A percentile compares a stretch with the other conserved stretches of the same genome.
These are phyloP conservation scores for Cactoblastis cactorum DNA, from an alignment of 2,888 invertebrate species.

Conservation along the genomic window DNA sequence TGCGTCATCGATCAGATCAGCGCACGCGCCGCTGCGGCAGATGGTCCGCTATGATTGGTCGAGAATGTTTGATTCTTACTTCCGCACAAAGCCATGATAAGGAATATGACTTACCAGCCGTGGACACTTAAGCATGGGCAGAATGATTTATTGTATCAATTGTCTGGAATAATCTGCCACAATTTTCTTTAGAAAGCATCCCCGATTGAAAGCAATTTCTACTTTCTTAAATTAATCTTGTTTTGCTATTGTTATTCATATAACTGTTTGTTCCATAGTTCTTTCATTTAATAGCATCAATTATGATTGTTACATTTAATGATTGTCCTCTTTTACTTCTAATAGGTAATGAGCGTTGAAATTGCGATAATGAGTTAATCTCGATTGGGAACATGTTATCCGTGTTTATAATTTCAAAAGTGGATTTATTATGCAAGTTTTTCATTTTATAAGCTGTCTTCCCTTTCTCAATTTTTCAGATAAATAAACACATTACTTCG, in stretches of 20 bases:
- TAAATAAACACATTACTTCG: too few relatives aligned
- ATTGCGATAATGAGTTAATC: too few relatives aligned
- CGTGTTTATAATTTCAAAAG: too few relatives aligned
- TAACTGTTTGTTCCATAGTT: slow-evolving; percentile 3
- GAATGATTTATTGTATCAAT: slow-evolving; percentile 45
- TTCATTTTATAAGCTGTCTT: too few relatives aligned
- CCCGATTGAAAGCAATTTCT: slow-evolving; percentile 42
- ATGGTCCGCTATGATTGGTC: slow-evolving; percentile 67
- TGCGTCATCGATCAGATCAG: slow-evolving; percentile 59
- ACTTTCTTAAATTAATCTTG: slow-evolving; percentile 47
- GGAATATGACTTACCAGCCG: slow-evolving; percentile 52
- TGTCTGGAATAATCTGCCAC: slow-evolving; percentile 27
- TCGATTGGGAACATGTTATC: too few relatives aligned
- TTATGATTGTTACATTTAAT: background rate
- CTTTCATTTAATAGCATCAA: background rate
- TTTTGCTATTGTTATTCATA: slow-evolving; percentile 28
- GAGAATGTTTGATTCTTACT: slow-evolving; percentile 63
- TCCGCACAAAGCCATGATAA: slow-evolving; percentile 70
- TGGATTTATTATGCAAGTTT: too few relatives aligned
- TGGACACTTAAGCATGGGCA: slow-evolving; percentile 32
- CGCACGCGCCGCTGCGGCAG: slow-evolving; percentile 73
- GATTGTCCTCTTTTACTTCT: background rate
- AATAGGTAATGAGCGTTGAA: background rate
- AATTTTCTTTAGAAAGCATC: slow-evolving; percentile 37
- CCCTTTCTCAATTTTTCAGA: too few relatives aligned